phyloP scores from a whole-genome alignment of 2,888 invertebrate species.

The Xestia xanthographa region DNA sequence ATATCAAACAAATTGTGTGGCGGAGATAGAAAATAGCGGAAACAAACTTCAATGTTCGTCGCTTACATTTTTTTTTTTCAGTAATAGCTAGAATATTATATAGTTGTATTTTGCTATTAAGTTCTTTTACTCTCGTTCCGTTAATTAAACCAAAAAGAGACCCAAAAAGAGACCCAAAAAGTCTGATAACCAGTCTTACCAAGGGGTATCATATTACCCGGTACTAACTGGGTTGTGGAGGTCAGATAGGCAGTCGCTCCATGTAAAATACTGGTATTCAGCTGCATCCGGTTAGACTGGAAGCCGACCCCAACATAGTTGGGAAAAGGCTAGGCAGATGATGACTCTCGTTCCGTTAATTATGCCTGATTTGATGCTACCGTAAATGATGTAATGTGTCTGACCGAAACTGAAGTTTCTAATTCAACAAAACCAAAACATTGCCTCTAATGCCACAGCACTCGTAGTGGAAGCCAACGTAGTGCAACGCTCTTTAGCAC shows the following conservation, averaged over 20 bases:
- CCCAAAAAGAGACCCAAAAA: too few species aligned
- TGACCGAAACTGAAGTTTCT: background rate
- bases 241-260: too few species aligned
- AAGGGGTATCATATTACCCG: too few species aligned
- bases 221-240: too few species aligned
- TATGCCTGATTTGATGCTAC: background rate
- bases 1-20: constrained; percentile 24
- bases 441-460: background rate
- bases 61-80: background rate
- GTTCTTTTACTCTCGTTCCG: background rate
- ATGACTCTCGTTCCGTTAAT: background rate
- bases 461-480: constrained; percentile 4
- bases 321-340: too few species aligned
- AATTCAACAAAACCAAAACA: background rate
- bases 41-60: constrained; percentile 28
- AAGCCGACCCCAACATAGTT: too few species aligned
- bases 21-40: constrained; percentile 8
- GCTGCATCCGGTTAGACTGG: too few species aligned
- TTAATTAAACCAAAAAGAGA: too few species aligned
- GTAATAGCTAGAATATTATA: background rate
- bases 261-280: too few species aligned
- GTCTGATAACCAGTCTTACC: too few species aligned
- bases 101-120: background rate
- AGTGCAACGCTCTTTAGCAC: constrained; percentile 20
- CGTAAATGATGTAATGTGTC: background rate